Evolutionary conservation across 2,113 vertebrate genomes (phyloP).

Genomic region (Ondatra zibethicus): DNA sequence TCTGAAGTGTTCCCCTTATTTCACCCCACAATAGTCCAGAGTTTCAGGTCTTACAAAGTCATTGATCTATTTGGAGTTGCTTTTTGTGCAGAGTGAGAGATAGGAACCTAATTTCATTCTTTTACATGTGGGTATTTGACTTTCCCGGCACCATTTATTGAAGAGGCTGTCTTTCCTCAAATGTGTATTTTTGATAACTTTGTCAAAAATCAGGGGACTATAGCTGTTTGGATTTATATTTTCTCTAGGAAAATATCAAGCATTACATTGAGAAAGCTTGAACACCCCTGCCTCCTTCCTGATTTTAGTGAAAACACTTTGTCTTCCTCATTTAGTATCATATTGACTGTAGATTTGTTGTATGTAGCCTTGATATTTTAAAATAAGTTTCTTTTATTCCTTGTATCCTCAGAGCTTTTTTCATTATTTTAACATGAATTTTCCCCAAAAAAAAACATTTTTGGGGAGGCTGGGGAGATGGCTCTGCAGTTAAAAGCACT

Average conservation of each 20-base stretch:
- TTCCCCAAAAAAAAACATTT: neutral
- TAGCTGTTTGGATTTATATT: neutral
- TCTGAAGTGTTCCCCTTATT: neutral
- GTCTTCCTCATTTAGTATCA: neutral
- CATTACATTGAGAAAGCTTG: neutral
- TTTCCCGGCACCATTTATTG: neutral
- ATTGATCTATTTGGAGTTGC: neutral
- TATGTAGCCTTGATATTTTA: neutral
- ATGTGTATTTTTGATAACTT: neutral
- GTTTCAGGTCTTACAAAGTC: neutral
- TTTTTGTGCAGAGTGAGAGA: neutral
- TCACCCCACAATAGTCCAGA: neutral
- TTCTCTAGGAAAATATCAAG: neutral
- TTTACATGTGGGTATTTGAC: neutral
- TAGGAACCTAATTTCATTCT: neutral
- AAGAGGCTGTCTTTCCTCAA: neutral
- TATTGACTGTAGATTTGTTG: neutral
- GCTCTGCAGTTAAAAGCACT: neutral
- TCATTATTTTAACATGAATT: neutral
- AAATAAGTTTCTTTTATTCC: neutral
- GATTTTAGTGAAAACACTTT: neutral
- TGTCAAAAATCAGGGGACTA: neutral
- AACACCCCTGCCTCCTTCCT: neutral
- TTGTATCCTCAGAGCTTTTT: neutral
- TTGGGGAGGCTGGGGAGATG: neutral